A percentile compares a stretch with the other conserved stretches of the same genome.
Conservation (phyloP, 2,797 vertebrate species). For the Anomalospiza imberbis region DNA sequence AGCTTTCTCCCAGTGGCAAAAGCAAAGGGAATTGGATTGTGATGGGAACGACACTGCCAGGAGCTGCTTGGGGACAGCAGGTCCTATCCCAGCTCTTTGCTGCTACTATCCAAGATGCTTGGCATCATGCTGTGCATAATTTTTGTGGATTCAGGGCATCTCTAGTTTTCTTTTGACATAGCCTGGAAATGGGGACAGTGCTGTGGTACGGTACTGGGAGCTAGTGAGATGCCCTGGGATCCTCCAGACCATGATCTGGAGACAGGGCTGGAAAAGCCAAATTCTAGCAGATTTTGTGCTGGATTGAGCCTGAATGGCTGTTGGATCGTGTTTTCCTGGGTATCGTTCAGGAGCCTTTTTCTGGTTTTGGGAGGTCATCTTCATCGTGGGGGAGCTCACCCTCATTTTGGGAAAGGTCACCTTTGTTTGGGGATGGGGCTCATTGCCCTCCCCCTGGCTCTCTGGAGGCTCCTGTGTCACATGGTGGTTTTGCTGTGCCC, state of each 20-base stretch:
- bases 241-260: not conserved
- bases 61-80: not conserved
- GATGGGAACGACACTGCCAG: not conserved
- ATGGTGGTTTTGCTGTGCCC: not conserved
- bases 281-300: not conserved
- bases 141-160: not conserved
- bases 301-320: rapidly evolving
- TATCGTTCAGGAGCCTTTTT: not conserved
- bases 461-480: rapidly evolving
- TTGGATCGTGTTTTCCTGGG: not conserved
- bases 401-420: not conserved
- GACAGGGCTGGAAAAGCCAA: not conserved
- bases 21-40: not conserved
- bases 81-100: not conserved
- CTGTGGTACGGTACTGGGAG: not conserved
- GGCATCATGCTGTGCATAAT: not conserved
- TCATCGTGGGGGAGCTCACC: rapidly evolving
- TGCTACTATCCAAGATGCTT: not conserved
- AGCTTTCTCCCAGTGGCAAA: not conserved
- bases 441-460: rapidly evolving
- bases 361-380: not conserved
- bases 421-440: not conserved
- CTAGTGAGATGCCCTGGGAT: not conserved
- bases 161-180: not conserved
- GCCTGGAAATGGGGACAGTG: not conserved